A percentile compares a stretch with the other conserved stretches of the same genome.
Evolutionary conservation across 2,113 vertebrate species (phyloP).

Genomic region (Notothenia rossii): DNA sequence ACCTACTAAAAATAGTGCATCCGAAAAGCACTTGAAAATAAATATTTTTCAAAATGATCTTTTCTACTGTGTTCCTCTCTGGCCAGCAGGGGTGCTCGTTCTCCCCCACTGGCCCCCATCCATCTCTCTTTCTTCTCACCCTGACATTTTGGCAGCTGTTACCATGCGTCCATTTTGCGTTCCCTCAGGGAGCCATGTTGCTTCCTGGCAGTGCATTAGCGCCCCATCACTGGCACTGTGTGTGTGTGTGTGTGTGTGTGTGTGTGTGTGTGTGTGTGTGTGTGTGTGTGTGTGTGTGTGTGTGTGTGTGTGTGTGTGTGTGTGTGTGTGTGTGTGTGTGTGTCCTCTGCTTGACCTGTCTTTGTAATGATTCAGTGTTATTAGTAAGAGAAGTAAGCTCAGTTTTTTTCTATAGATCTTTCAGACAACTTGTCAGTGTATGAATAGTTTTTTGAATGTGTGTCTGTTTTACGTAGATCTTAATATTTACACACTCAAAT

Average conservation of each 20-base stretch:
- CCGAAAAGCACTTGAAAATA: neutral
- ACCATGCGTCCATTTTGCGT: conserved; percentile 56
- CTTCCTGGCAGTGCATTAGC: conserved; percentile 59
- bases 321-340: neutral
- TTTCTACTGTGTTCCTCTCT: neutral
- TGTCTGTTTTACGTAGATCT: neutral
- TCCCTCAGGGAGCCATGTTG: conserved; percentile 62
- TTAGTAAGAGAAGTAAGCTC: neutral
- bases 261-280: neutral
- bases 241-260: conserved; percentile 17
- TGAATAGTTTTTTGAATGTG: neutral
- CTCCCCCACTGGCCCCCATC: conserved; percentile 1
- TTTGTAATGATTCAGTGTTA: conserved; percentile 23
- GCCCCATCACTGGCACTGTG: conserved; percentile 36
- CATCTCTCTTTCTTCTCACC: conserved; percentile 1
- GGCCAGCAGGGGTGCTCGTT: neutral
- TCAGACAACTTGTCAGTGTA: neutral
- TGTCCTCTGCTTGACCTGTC: conserved; percentile 32
- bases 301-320: neutral
- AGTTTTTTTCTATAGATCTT: neutral
- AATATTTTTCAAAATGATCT: neutral
- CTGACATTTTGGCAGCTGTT: conserved; percentile 65
- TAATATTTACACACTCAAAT: neutral
- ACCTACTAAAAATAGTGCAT: neutral
- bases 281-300: neutral